Base-by-base conservation (phyloP, 2,113 vertebrate species). In the Hypanus sabinus region DNA sequence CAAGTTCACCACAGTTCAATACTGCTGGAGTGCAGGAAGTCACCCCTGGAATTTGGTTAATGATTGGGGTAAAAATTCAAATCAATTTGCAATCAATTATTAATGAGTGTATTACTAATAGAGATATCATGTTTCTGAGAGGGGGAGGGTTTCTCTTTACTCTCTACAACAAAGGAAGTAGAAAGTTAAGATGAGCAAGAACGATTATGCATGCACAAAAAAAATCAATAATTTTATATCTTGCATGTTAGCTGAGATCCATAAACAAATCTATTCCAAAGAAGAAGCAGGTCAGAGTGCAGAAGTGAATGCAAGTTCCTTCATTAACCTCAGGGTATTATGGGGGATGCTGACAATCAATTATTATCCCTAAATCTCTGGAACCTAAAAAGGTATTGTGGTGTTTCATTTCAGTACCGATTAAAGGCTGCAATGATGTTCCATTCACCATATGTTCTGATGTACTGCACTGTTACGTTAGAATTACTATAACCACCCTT, bases 101-200 rank as follows among this genome's bases (percentile, higher is more conserved):
- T 75, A 20, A 93, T 24, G 12, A 30, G 22, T 14, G 73, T 55
- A 55, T 93, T 71, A 55, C 12, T 38, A 24, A 46, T 75, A 73
- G 16, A 27, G 68, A 65, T 55, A 93, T 75, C 55, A 38, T 73
- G 91, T 73, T 93, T 75, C 91, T 93, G 91, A 91, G 88, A 93
- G 36, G 91, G 70, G 33, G 71, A 38, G 36, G 62, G 36, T 38
- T 92, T 65, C 30, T 68, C 33, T 68, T 16, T 91, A 20, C 88
- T 91, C n/a, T 70, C 33, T 70, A 70, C 30, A 68, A 70, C 60
- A n/a, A 91, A 73, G 70, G 68, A 38, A 92, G 68, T n/a, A 68
- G 88, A 70, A 68, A 73, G 36, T 93, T 93, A 73, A 24, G 22
- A 73, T 55, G 65, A 93, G 11, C 22, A 55, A 55, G 71, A 73